Percentiles rank a stretch among this genome's conserved stretches.
Evolutionary conservation across 2,113 vertebrate species (phyloP).

Genomic region (Nycticryphes semicollaris): DNA sequence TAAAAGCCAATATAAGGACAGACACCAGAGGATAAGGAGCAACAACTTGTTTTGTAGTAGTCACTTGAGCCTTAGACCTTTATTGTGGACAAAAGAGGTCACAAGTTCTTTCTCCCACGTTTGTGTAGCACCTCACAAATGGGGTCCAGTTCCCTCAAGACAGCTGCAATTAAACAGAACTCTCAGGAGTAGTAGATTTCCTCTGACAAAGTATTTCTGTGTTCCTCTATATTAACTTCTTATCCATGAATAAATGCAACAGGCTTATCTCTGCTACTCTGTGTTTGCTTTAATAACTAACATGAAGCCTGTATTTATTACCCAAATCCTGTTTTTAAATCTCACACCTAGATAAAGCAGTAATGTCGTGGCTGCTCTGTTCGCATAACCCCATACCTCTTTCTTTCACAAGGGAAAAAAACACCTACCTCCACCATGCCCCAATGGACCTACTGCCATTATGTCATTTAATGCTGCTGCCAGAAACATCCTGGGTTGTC

Average conservation of each 20-base stretch:
- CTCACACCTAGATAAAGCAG: not conserved
- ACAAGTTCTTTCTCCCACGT: not conserved
- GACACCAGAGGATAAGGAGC: not conserved
- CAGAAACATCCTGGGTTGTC: not conserved
- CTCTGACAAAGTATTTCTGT: not conserved
- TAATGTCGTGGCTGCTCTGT: not conserved
- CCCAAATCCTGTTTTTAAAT: slow-evolving; percentile 37
- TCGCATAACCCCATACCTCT: not conserved
- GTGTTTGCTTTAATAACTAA: slow-evolving; percentile 47
- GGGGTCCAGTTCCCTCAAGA: not conserved
- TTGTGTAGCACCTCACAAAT: not conserved
- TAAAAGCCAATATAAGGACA: not conserved
- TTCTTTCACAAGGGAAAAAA: not conserved
- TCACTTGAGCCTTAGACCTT: not conserved
- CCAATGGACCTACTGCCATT: not conserved
- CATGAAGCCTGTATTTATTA: slow-evolving; percentile 29
- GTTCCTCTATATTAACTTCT: not conserved
- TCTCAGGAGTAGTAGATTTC: not conserved
- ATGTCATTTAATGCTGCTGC: accelerated
- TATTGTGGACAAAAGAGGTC: not conserved
- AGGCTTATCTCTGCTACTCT: slow-evolving; percentile 25
- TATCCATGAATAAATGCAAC: slow-evolving; percentile 37
- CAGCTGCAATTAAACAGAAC: not conserved
- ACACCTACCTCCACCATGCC: not conserved
- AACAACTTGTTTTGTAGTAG: not conserved